Conservation (phyloP, 1,140 invertebrate genomes). For the Drosophila sulfurigaster region DNA sequence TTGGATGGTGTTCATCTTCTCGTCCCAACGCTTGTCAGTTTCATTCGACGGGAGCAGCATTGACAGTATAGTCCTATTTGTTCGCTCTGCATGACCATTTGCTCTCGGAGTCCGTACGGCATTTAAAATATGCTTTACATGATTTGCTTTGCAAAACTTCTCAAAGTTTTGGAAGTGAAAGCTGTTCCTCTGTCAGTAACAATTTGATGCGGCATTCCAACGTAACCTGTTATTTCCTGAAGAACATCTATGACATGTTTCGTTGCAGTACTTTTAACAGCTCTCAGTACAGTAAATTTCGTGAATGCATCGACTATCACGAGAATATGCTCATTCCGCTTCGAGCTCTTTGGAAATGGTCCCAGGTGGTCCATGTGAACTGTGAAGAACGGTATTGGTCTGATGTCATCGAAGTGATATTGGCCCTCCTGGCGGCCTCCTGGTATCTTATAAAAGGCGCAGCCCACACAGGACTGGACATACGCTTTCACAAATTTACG, state of each 20-base stretch:
- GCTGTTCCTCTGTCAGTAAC: no score
- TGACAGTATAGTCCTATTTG: no score
- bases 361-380: no score
- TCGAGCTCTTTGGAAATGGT: not conserved
- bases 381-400: constrained; percentile 35
- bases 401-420: constrained; percentile 26
- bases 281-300: constrained; percentile 43
- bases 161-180: not conserved
- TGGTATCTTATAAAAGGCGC: constrained; percentile 33
- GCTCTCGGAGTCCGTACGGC: no score
- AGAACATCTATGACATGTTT: not conserved
- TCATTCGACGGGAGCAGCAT: no score
- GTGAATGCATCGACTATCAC: constrained; percentile 66
- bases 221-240: no score
- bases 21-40: no score
- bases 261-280: not conserved
- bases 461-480: constrained; percentile 31
- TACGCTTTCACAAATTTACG: constrained; percentile 18
- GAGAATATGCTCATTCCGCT: constrained; percentile 62
- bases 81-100: not conserved
- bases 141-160: no score
- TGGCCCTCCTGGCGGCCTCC: constrained; percentile 31
- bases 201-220: no score
- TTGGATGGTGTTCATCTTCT: no score
- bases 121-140: not conserved